Evolutionary conservation across 2,113 vertebrate species (phyloP), one percentile per base, ranked within the genome.

Genomic region (Chrysemys picta): DNA sequence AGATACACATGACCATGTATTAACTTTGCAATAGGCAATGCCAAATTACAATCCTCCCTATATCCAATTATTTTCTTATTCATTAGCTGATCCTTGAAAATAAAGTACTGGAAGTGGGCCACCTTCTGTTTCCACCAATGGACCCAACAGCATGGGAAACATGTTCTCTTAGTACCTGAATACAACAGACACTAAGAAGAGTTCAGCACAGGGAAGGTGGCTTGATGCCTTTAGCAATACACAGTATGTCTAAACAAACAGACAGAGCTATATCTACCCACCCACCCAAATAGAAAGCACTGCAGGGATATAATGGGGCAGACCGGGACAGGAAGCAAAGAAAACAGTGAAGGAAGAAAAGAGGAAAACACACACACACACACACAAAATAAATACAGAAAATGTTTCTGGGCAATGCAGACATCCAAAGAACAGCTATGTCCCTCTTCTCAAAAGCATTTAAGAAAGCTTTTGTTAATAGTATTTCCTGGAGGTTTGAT

Each of bases 191-290:
- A 72, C 2, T 38, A 75, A 27, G 52, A 2, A 42, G 90, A 96
- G 72, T 72, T 92, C 11, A 79, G 47, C 75, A 56, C 54, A 62
- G 0, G 31, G 31, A 78, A 45, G 42, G 42, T 6, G 69, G 54
- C 16, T 53, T 27, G 6, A 84, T 24, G 45, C 0, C 0, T 50
- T 85, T 75, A 93, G 56, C 35, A 49, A 47, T 4, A 80, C 1
- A 5, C 53, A 5, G 12, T 69, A 31, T 42, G 90, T 25, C 72
- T n/a, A 93, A 94, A 86, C 24, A 93, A 94, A 86, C 24, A 76
- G 54, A 94, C 80, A 91, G 16, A 54, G 53, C 22, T 54, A 54
- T 54, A 54, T 54, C 21, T 54, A 54, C 21, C 21, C 21, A 52
- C 50, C 16, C 35, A 72, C 9, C 65, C 19, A 72, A 72, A 72